Evolutionary conservation across 2,888 invertebrate genomes (phyloP).

Genomic region (Drosophila fungiperda): DNA sequence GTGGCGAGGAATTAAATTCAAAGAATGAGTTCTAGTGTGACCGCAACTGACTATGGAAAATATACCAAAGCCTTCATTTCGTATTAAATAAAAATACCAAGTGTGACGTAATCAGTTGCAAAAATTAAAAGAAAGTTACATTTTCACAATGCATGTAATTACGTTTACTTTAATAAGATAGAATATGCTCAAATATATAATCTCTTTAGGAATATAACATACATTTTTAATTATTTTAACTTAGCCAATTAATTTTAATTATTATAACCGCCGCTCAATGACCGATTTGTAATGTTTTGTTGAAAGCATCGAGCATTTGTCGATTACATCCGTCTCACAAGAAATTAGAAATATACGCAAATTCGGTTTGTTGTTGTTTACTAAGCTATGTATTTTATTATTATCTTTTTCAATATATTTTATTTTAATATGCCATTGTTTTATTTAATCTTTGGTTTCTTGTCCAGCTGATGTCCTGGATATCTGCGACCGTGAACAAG

Average conservation of each 20-base stretch:
- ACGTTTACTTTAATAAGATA: not conserved
- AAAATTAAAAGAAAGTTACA: not conserved
- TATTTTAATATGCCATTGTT: not conserved
- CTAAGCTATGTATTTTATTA: not conserved
- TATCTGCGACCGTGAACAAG: not conserved
- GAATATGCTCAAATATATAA: not conserved
- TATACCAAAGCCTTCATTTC: conserved; percentile 6
- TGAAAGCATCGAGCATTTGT: not conserved
- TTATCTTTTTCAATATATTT: not conserved
- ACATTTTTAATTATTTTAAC: not conserved
- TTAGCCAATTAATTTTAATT: not conserved
- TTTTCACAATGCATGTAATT: not conserved
- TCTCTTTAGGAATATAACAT: not conserved
- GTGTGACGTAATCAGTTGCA: not conserved
- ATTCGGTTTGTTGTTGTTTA: not conserved
- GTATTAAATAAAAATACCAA: conserved; percentile 16
- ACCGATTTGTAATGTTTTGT: not conserved
- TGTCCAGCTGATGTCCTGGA: not conserved
- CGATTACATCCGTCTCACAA: not conserved
- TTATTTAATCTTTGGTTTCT: not conserved
- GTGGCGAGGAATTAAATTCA: conserved; percentile 49
- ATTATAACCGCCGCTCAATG: not conserved
- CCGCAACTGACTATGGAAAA: conserved; percentile 9
- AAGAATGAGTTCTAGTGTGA: conserved; percentile 50
- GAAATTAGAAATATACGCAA: not conserved